Evolutionary conservation across 2,113 vertebrate species (phyloP).

Genomic region (Calyptomena viridis): DNA sequence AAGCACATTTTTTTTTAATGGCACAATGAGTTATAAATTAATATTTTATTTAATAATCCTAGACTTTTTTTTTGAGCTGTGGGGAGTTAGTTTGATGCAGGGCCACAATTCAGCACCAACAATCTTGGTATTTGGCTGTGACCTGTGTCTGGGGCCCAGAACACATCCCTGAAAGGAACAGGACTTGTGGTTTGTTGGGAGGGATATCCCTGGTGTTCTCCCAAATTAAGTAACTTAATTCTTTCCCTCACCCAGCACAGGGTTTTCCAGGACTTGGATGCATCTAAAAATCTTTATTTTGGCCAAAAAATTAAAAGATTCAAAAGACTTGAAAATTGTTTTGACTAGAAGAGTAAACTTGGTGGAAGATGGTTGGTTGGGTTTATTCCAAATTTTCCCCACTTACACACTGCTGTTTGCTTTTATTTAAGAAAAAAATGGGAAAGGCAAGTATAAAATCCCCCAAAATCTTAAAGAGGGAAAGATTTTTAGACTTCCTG

Average conservation of each 20-base stretch:
- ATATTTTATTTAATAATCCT: neutral
- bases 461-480: neutral
- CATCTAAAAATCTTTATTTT: neutral
- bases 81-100: neutral
- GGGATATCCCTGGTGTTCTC: neutral
- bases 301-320: neutral
- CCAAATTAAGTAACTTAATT: neutral
- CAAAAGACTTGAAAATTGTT: neutral
- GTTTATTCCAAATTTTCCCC: neutral
- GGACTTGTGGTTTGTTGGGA: neutral
- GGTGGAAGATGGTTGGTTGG: neutral
- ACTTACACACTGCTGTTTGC: neutral
- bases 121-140: neutral
- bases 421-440: neutral
- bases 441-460: neutral
- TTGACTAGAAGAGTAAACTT: neutral
- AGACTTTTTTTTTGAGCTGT: neutral
- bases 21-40: neutral
- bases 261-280: neutral
- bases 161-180: fast-evolving
- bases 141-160: neutral
- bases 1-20: neutral
- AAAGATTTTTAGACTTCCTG: neutral
- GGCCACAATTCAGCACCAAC: neutral
- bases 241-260: fast-evolving